A percentile compares a stretch with the other conserved stretches of the same genome.
Evolutionary conservation across 2,113 vertebrate species (phyloP).

Genomic region (Microtus ochrogaster): DNA sequence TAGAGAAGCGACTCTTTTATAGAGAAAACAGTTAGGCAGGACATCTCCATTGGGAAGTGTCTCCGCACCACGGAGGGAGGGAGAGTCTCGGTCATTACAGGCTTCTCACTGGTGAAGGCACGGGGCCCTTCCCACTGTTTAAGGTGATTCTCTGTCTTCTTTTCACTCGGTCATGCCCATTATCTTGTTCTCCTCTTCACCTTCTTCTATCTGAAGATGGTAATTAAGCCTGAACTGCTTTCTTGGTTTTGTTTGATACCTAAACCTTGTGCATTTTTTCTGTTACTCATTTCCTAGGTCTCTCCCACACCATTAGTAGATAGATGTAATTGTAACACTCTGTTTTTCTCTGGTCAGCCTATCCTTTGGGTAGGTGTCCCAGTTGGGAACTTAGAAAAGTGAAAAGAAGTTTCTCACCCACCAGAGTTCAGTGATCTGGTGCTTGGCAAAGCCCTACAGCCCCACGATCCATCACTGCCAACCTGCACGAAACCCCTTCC

Average conservation of each 20-base stretch:
- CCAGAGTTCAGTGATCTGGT: background rate
- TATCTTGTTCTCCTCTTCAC: background rate
- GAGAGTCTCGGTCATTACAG: background rate
- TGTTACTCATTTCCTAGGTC: background rate
- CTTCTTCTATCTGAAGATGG: background rate
- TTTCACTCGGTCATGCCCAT: background rate
- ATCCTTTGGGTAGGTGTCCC: background rate
- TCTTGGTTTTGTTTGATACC: background rate
- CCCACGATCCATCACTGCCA: background rate
- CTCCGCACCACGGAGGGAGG: background rate
- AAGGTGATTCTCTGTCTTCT: background rate
- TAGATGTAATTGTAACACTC: background rate
- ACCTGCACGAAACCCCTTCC: background rate
- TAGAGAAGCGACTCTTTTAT: background rate
- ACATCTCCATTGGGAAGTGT: background rate
- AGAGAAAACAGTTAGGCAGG: background rate
- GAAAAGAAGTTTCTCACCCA: background rate
- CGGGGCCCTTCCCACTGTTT: background rate
- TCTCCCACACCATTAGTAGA: background rate
- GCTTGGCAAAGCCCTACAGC: accelerated
- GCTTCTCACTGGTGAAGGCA: background rate
- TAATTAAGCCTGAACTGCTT: background rate
- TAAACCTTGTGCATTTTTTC: background rate
- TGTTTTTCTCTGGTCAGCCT: background rate
- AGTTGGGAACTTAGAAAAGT: background rate